Evolutionary conservation across 35 echinoderm and acorn worm species (phyloP).

Genomic region (Holothuria glaberrima): DNA sequence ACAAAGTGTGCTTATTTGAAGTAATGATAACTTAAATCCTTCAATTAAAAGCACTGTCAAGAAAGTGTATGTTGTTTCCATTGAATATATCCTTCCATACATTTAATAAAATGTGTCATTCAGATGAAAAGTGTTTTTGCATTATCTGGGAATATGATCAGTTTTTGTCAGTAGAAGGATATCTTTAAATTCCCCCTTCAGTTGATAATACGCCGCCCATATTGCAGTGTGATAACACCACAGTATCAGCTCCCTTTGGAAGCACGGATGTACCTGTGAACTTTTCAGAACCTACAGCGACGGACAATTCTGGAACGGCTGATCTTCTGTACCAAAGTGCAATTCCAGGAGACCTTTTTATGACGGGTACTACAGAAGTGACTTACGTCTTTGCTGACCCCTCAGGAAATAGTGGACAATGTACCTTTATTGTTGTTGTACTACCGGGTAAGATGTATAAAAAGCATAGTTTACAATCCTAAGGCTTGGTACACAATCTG

Average conservation of each 20-base stretch:
- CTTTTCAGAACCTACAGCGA: conserved; percentile 72
- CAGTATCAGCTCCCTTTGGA: conserved; percentile 42
- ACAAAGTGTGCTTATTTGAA: too few species aligned
- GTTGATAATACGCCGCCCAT: not conserved
- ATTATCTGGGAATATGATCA: too few species aligned
- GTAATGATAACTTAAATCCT: too few species aligned
- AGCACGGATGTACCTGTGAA: conserved; percentile 3
- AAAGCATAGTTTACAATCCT: too few species aligned
- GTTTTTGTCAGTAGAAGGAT: too few species aligned
- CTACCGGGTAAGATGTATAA: conserved; percentile 40
- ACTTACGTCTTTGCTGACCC: conserved; percentile 70
- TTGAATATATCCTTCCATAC: too few species aligned
- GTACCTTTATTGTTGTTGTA: conserved; percentile 45
- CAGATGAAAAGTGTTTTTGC: too few species aligned
- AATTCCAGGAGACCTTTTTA: conserved; percentile 50
- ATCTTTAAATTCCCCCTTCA: not conserved
- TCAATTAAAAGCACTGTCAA: too few species aligned
- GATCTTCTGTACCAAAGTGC: not conserved
- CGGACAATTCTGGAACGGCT: conserved; percentile 64
- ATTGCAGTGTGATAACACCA: conserved; percentile 63
- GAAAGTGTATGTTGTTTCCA: too few species aligned
- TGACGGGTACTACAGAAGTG: conserved; percentile 57
- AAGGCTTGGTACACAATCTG: too few species aligned
- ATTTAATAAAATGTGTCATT: too few species aligned
- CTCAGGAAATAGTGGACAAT: conserved; percentile 57